phyloP scores from a whole-genome alignment of 1,140 invertebrate species.

The Nasonia longicornis region DNA sequence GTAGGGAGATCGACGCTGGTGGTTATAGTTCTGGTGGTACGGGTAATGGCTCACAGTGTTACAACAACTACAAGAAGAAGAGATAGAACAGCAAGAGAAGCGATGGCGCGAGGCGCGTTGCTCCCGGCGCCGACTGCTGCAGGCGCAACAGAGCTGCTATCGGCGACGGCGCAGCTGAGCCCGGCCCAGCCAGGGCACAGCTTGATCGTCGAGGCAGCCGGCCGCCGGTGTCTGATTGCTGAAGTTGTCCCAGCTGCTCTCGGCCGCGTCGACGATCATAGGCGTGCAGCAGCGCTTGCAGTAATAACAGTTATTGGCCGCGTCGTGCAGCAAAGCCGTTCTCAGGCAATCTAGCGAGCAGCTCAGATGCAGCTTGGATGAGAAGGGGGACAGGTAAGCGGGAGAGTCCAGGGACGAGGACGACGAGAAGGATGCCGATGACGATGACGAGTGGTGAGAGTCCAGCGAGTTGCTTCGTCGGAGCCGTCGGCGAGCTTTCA shows the following conservation, averaged over 20 bases:
- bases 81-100: neutral
- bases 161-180: neutral
- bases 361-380: constrained; percentile 41
- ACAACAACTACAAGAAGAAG: neutral
- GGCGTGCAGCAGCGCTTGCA: constrained; percentile 19
- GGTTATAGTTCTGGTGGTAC: constrained; percentile 39
- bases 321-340: neutral
- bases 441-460: constrained; percentile 3
- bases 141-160: neutral
- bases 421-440: neutral
- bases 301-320: neutral
- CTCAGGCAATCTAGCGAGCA: constrained; percentile 45
- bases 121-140: neutral
- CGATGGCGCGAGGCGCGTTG: neutral
- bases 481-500: neutral
- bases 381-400: neutral
- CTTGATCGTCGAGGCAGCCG: constrained; percentile 15
- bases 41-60: neutral
- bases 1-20: constrained; percentile 48
- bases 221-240: neutral
- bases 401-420: neutral
- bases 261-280: constrained; percentile 1
- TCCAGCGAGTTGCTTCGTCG: constrained; percentile 23
- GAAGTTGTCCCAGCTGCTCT: neutral
- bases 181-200: neutral